These are phyloP conservation scores for Altica lythri DNA, from an alignment of 2,888 invertebrate species.

Conservation along the genomic window DNA sequence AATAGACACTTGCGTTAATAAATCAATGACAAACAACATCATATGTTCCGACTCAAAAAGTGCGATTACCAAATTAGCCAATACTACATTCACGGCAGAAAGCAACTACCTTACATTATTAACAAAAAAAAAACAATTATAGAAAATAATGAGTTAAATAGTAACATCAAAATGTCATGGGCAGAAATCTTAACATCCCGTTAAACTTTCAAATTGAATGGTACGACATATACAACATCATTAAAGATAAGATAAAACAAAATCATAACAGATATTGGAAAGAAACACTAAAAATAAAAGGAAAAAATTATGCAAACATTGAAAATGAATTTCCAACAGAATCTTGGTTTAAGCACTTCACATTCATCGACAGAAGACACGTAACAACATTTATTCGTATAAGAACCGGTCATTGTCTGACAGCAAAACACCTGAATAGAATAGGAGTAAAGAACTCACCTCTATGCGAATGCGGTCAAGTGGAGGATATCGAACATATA, in stretches of 20 bases:
- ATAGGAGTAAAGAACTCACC: no score
- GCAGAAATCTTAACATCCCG: constrained; percentile 7
- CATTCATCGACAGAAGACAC: not conserved
- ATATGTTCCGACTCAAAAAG: constrained; percentile 17
- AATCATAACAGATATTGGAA: not conserved
- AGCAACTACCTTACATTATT: not conserved
- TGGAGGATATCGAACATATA: no score
- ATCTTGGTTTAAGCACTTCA: not conserved
- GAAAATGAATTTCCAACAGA: constrained; percentile 1
- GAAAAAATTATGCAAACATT: no score
- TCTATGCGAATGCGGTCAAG: no score
- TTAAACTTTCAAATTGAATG: not conserved
- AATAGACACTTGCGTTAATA: not conserved
- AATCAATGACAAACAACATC: constrained; percentile 3
- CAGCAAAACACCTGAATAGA: no score
- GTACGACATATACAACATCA: not conserved
- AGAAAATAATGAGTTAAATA: not conserved
- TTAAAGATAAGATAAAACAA: no score
- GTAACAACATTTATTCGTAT: not conserved
- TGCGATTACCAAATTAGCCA: not conserved
- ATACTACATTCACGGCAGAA: not conserved
- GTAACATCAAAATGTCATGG: constrained; percentile 7
- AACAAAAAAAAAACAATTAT: constrained; percentile 3
- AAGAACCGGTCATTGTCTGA: not conserved
- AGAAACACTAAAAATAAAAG: not conserved